phyloP scores from a whole-genome alignment of 1,140 invertebrate genomes.

The Brachionus asplanchnoidis region DNA sequence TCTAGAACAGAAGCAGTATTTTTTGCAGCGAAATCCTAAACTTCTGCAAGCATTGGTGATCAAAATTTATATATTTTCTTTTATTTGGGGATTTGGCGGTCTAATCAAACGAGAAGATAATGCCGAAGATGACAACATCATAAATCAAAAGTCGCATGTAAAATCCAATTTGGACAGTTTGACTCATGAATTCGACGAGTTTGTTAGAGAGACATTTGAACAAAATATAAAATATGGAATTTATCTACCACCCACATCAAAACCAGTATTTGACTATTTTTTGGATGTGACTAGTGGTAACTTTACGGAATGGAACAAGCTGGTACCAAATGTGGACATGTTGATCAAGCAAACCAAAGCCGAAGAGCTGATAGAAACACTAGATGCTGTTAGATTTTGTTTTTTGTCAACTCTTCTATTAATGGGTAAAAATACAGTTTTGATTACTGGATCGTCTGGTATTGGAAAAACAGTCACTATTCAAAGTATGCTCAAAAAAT shows the following conservation, averaged over 20 bases:
- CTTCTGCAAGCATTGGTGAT: constrained; percentile 60
- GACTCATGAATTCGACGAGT: constrained; percentile 66
- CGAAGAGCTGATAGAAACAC: constrained; percentile 50
- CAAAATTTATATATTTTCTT: constrained; percentile 66
- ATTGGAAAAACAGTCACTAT: constrained; percentile 56
- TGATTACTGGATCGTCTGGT: constrained; percentile 55
- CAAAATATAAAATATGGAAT: constrained; percentile 43
- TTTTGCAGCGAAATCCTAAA: constrained; percentile 52
- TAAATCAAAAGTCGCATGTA: constrained; percentile 42
- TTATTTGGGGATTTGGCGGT: constrained; percentile 70
- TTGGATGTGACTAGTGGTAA: constrained; percentile 54
- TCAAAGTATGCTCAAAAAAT: constrained; percentile 49
- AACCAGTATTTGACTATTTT: constrained; percentile 55
- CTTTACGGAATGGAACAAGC: constrained; percentile 54
- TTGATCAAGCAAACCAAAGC: constrained; percentile 44
- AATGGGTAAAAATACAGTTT: constrained; percentile 52
- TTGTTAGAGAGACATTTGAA: constrained; percentile 59
- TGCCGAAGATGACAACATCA: constrained; percentile 48
- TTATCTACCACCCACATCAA: constrained; percentile 53
- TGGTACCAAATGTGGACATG: constrained; percentile 50
- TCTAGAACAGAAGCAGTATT: constrained; percentile 45
- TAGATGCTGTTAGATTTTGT: constrained; percentile 55
- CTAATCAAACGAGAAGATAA: constrained; percentile 62
- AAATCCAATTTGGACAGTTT: constrained; percentile 58
- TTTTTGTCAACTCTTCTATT: constrained; percentile 53